Percentiles rank a stretch among this genome's conserved stretches.
phyloP scores from a whole-genome alignment of 1,140 invertebrate genomes.

The Nebria ingens region DNA sequence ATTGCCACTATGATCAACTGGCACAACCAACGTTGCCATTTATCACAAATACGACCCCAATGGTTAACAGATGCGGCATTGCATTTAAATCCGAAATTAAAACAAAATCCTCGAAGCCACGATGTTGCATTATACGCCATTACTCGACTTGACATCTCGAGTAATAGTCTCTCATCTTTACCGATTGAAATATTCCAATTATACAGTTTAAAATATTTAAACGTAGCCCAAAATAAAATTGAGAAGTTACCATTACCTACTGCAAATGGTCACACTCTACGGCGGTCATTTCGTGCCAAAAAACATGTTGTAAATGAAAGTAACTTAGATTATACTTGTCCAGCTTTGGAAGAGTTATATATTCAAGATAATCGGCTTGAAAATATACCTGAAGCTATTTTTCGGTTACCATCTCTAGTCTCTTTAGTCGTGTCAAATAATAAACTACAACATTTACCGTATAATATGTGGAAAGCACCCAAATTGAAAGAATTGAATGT shows the following conservation, averaged over 20 bases:
- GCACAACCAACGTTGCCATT: slow-evolving; percentile 70
- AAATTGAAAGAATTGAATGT: slow-evolving; percentile 83
- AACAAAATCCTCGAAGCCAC: slow-evolving; percentile 54
- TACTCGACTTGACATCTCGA: slow-evolving; percentile 88
- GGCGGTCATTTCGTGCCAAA: slow-evolving; percentile 9
- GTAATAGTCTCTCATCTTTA: slow-evolving; percentile 72
- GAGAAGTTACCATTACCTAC: slow-evolving; percentile 50
- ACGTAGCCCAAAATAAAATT: slow-evolving; percentile 81
- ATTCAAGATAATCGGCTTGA: slow-evolving; percentile 81
- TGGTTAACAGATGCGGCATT: slow-evolving; percentile 81
- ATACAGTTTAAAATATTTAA: slow-evolving; percentile 66
- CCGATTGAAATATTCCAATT: slow-evolving; percentile 78
- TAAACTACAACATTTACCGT: slow-evolving; percentile 75
- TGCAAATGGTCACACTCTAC: slow-evolving; percentile 18
- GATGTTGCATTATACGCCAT: slow-evolving; percentile 75
- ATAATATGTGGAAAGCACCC: slow-evolving; percentile 81
- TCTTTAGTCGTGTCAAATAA: slow-evolving; percentile 90
- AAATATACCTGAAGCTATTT: slow-evolving; percentile 65
- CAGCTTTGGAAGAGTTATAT: slow-evolving; percentile 80
- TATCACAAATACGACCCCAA: slow-evolving; percentile 57
- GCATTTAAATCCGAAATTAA: slow-evolving; percentile 74
- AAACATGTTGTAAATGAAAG: slow-evolving; percentile 30
- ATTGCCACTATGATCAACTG: slow-evolving; percentile 89
- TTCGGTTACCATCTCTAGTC: slow-evolving; percentile 67
- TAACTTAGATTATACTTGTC: slow-evolving; percentile 48